phyloP scores from a whole-genome alignment of 2,113 vertebrate species.

The Ptyas mucosa region DNA sequence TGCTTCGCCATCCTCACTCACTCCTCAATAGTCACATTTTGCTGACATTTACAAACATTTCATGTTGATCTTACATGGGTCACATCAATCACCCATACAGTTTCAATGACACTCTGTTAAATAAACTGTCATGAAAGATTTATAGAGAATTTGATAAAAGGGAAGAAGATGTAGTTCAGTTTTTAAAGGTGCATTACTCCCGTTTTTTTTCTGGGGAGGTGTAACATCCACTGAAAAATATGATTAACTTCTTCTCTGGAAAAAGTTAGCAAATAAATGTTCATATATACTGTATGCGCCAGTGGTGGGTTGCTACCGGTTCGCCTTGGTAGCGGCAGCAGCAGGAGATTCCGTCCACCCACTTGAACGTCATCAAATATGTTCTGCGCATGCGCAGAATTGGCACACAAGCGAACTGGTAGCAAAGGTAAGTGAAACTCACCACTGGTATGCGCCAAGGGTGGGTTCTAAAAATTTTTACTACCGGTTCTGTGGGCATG shows the following conservation, averaged over 20 bases:
- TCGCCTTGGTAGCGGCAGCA: too few relatives aligned
- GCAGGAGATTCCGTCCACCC: too few relatives aligned
- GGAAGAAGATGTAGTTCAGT: slow-evolving; percentile 78
- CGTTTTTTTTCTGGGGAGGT: slow-evolving; percentile 55
- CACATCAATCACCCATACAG: slow-evolving; percentile 80
- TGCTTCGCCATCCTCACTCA: slow-evolving; percentile 64
- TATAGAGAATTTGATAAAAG: slow-evolving; percentile 84
- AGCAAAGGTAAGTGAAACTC: too few relatives aligned
- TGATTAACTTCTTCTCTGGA: slow-evolving; percentile 62
- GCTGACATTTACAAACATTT: slow-evolving; percentile 84
- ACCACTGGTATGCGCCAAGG: slow-evolving; percentile 1
- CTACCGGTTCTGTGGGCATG: too few relatives aligned
- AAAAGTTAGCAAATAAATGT: slow-evolving; percentile 61
- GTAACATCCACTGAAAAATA: slow-evolving; percentile 71
- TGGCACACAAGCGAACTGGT: too few relatives aligned
- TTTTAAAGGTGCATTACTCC: slow-evolving; percentile 75
- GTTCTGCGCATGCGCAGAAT: too few relatives aligned
- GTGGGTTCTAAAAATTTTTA: too few relatives aligned
- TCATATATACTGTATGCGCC: slow-evolving; percentile 29
- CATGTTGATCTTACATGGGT: slow-evolving; percentile 77
- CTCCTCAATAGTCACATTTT: slow-evolving; percentile 77
- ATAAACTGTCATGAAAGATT: slow-evolving; percentile 85
- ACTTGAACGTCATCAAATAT: too few relatives aligned
- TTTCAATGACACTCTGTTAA: slow-evolving; percentile 82
- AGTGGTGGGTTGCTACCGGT: too few relatives aligned